phyloP scores from a whole-genome alignment of 2,888 invertebrate genomes.

The Alcis repandata region DNA sequence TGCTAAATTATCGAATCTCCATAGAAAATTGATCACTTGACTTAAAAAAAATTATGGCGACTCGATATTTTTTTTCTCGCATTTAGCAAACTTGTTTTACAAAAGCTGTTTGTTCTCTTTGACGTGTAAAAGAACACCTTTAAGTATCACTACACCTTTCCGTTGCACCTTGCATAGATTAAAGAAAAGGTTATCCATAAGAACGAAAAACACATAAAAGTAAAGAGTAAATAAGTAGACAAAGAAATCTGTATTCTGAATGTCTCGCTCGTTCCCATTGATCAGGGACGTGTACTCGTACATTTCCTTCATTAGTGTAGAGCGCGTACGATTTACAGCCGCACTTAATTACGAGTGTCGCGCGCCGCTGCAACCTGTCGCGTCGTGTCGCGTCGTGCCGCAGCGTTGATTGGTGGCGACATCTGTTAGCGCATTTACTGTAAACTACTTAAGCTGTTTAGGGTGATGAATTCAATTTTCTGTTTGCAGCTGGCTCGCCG shows the following conservation, averaged over 20 bases:
- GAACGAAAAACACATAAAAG: neutral
- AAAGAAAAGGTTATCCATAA: no score
- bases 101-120: no score
- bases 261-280: neutral
- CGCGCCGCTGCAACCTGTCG: slow-evolving; percentile 29
- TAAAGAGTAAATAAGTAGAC: neutral
- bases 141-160: no score
- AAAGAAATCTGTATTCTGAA: neutral
- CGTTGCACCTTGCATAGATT: no score
- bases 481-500: no score
- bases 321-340: slow-evolving; percentile 52
- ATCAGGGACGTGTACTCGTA: slow-evolving; percentile 6
- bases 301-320: slow-evolving; percentile 22
- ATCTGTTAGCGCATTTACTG: neutral
- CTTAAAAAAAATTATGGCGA: no score
- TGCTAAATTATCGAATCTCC: no score
- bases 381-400: slow-evolving; percentile 5
- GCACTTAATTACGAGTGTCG: slow-evolving; percentile 54
- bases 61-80: no score
- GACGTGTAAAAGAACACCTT: no score
- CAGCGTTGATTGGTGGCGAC: neutral
- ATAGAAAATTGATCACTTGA: no score
- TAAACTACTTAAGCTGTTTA: neutral
- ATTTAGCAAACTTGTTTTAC: no score
- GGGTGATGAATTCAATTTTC: neutral